Evolutionary conservation across 2,888 invertebrate species (phyloP).

Genomic region (Cephus nigrinus): DNA sequence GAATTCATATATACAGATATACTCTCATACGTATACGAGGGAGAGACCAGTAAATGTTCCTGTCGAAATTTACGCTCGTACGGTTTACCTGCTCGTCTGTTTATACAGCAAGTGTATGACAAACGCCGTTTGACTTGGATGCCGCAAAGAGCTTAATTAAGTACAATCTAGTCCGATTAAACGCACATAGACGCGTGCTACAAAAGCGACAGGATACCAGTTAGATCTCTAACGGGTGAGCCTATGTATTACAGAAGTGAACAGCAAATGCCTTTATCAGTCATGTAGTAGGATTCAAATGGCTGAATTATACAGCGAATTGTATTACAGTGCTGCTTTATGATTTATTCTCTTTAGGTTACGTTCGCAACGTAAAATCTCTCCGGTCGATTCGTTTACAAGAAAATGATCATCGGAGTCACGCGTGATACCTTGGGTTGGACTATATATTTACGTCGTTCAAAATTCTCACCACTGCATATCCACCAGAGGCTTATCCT

Average conservation of each 20-base stretch:
- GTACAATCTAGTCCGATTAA: conserved; percentile 28
- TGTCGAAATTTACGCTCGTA: neutral
- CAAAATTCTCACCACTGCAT: neutral
- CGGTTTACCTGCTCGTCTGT: neutral
- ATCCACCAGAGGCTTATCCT: neutral
- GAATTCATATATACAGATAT: too few species aligned
- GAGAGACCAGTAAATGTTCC: neutral
- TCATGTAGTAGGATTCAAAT: neutral
- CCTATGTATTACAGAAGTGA: neutral
- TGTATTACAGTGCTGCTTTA: neutral
- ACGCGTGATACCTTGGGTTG: neutral
- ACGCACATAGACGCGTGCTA: conserved; percentile 8
- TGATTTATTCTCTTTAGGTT: neutral
- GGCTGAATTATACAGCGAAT: neutral
- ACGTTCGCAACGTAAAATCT: neutral
- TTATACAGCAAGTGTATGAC: neutral
- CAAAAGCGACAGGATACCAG: neutral
- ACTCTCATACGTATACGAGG: too few species aligned
- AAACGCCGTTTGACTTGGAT: neutral
- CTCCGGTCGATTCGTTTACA: neutral
- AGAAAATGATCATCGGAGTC: neutral
- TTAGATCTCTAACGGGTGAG: neutral
- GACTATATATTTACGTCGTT: neutral
- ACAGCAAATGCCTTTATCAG: neutral
- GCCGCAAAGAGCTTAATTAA: conserved; percentile 30